These are phyloP conservation scores for Cricetomys ansorgei DNA, from an alignment of 2,113 vertebrate genomes.

Conservation along the genomic window DNA sequence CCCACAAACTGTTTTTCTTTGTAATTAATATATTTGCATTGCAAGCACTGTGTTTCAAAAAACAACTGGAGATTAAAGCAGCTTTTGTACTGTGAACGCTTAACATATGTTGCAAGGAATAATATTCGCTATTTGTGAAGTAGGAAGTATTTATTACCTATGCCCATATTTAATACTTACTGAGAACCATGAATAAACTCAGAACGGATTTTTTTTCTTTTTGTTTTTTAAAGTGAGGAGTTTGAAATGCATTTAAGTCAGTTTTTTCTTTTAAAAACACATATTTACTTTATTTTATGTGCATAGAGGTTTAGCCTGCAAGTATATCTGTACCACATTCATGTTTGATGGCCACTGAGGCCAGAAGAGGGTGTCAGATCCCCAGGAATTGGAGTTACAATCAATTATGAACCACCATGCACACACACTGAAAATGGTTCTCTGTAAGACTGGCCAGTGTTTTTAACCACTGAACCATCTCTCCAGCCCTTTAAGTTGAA, in stretches of 20 bases:
- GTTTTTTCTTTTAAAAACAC: neutral
- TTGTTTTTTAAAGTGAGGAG: neutral
- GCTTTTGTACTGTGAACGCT: neutral
- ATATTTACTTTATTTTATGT: neutral
- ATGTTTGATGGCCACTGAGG: neutral
- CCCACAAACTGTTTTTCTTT: slow-evolving; percentile 37
- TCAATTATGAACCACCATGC: no score
- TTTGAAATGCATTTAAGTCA: neutral
- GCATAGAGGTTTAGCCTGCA: no score
- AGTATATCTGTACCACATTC: neutral
- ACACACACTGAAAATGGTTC: neutral
- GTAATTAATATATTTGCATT: slow-evolving; percentile 27
- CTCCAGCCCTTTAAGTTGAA: neutral
- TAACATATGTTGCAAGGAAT: slow-evolving; percentile 30
- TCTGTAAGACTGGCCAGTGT: neutral
- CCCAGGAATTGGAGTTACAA: neutral
- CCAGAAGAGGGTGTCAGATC: no score
- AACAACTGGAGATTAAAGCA: slow-evolving; percentile 44
- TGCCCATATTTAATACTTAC: neutral
- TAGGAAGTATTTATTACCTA: neutral
- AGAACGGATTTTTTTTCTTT: neutral
- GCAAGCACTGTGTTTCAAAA: slow-evolving; percentile 24
- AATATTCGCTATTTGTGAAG: slow-evolving; percentile 23
- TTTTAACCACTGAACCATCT: neutral
- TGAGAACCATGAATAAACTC: neutral